Percentiles rank a stretch among this genome's conserved stretches.
Conservation (phyloP, 2,888 invertebrate genomes). For the Alentia gelatinosa region DNA sequence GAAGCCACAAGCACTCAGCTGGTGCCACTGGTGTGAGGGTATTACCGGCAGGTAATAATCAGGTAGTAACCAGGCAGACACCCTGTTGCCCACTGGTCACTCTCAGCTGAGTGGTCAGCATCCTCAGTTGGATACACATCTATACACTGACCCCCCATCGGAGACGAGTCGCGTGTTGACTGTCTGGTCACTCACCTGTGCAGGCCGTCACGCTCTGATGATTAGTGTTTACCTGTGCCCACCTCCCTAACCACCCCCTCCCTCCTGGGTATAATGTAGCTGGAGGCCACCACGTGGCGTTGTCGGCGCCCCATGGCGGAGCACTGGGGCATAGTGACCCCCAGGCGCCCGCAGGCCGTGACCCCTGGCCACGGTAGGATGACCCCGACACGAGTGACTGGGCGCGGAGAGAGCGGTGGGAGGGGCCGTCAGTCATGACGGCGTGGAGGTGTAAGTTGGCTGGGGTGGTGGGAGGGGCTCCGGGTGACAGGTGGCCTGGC, state of each 20-base stretch:
- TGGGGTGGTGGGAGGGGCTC: constrained; percentile 11
- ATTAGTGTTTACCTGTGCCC: constrained; percentile 16
- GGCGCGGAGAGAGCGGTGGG: neutral
- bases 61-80: too few relatives aligned
- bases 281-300: constrained; percentile 5
- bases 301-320: neutral
- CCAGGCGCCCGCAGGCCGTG: neutral
- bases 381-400: neutral
- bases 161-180: neutral
- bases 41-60: too few relatives aligned
- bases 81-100: neutral
- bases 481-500: constrained; percentile 14
- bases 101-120: neutral
- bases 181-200: constrained; percentile 2
- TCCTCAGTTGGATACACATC: neutral
- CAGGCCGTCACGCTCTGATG: neutral
- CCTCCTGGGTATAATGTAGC: neutral
- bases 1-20: too few relatives aligned
- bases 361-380: neutral
- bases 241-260: neutral
- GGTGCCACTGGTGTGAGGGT: too few relatives aligned
- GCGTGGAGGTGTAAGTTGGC: neutral
- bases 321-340: neutral
- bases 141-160: neutral
- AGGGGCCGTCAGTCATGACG: neutral